Evolutionary conservation across 1,140 invertebrate species (phyloP).

Genomic region (Drosophila suzukii): DNA sequence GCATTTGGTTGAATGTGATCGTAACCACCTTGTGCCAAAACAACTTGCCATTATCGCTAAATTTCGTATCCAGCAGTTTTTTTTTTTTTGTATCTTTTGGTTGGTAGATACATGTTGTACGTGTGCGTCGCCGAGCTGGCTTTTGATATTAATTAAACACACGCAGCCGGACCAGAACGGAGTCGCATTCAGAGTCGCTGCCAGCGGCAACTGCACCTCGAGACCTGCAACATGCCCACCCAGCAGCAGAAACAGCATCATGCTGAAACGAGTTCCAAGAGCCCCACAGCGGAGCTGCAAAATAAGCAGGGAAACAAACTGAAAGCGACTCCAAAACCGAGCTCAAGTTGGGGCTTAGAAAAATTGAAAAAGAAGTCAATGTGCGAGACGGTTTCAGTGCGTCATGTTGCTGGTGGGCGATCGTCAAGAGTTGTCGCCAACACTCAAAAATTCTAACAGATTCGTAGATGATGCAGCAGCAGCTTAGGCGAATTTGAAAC

Average conservation of each 20-base stretch:
- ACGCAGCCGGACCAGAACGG: constrained; percentile 48
- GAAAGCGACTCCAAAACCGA: constrained; percentile 12
- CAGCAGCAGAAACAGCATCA: constrained; percentile 15
- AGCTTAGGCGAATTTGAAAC: too few species aligned
- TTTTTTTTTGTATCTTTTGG: constrained; percentile 15
- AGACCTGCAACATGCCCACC: constrained; percentile 65
- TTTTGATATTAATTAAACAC: constrained; percentile 78
- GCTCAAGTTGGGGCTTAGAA: constrained; percentile 6
- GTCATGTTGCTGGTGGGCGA: constrained; percentile 20
- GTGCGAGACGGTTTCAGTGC: constrained; percentile 14
- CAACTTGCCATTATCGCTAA: constrained; percentile 66
- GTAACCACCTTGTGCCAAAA: constrained; percentile 82
- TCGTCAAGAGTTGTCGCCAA: neutral
- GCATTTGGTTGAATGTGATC: constrained; percentile 53
- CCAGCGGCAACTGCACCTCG: constrained; percentile 35
- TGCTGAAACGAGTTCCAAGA: constrained; percentile 64
- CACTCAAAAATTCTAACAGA: neutral
- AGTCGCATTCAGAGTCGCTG: constrained; percentile 26
- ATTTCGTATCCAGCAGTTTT: constrained; percentile 9
- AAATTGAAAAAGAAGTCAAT: constrained; percentile 10
- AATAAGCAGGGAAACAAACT: constrained; percentile 22
- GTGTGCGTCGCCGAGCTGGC: constrained; percentile 58
- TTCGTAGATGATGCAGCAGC: too few species aligned
- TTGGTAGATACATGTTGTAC: constrained; percentile 21
- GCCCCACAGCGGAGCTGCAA: constrained; percentile 34